Evolutionary conservation across 2,797 vertebrate genomes (phyloP).

Genomic region (Onychomys leucogaster): DNA sequence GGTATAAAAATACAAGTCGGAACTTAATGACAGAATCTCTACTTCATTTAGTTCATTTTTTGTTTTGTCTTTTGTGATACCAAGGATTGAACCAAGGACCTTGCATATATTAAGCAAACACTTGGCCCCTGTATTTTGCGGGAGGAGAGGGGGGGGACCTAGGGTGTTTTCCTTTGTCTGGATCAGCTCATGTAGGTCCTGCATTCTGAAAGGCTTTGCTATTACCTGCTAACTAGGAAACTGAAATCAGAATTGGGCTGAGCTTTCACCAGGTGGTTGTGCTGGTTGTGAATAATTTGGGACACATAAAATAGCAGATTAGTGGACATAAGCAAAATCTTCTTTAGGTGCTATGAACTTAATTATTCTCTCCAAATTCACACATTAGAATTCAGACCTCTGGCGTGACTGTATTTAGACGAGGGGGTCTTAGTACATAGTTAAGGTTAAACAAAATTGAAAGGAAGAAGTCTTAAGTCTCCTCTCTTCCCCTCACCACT

Average conservation of each 20-base stretch:
- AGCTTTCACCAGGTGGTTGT: background rate
- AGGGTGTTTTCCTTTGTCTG: too few species aligned
- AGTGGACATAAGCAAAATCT: background rate
- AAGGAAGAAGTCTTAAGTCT: background rate
- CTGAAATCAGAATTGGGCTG: background rate
- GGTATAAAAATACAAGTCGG: background rate
- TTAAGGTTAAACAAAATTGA: background rate
- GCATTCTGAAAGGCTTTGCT: too few species aligned
- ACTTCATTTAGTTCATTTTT: constrained; percentile 4
- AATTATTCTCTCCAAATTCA: background rate
- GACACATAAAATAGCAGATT: background rate
- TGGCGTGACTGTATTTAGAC: background rate
- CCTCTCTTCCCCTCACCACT: background rate
- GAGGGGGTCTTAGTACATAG: background rate
- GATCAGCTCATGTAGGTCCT: background rate
- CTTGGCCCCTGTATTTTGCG: background rate
- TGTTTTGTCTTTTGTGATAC: background rate
- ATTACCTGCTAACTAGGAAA: background rate
- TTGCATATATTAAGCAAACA: background rate
- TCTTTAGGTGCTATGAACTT: background rate
- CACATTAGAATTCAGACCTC: background rate
- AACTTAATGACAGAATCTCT: background rate
- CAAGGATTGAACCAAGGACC: background rate
- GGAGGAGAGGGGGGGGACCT: too few species aligned
- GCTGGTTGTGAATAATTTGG: background rate